These are phyloP conservation scores for Amaurobius ferox DNA, from an alignment of 2,888 invertebrate genomes.

Conservation along the genomic window DNA sequence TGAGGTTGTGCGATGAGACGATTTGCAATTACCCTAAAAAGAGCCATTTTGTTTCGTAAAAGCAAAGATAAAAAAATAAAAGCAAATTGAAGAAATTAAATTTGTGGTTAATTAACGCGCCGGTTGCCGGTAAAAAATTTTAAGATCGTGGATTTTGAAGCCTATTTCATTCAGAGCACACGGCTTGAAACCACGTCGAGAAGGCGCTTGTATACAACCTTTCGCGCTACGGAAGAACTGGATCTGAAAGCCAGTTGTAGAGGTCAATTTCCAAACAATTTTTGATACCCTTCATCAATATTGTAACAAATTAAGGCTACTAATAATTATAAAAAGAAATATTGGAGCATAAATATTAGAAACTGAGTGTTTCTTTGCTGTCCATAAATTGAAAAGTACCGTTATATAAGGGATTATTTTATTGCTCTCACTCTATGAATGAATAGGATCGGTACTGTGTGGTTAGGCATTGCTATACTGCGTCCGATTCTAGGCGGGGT, in stretches of 20 bases:
- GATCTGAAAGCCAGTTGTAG: not conserved
- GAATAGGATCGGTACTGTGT: constrained; percentile 35
- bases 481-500: constrained; percentile 15
- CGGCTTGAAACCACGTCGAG: constrained; percentile 39
- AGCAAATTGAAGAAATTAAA: not conserved
- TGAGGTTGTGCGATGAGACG: constrained; percentile 67
- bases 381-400: too few relatives aligned
- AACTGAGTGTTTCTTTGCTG: too few relatives aligned
- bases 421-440: constrained; percentile 37
- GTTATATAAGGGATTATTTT: constrained; percentile 52
- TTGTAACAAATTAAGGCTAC: too few relatives aligned
- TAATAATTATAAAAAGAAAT: too few relatives aligned
- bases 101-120: not conserved
- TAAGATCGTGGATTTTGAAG: not conserved
- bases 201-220: constrained; percentile 35
- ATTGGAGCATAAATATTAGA: too few relatives aligned
- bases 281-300: too few relatives aligned
- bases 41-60: constrained; percentile 65
- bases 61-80: not conserved
- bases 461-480: constrained; percentile 19
- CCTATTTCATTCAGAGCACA: constrained; percentile 56
- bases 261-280: constrained; percentile 25
- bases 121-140: not conserved
- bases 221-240: not conserved
- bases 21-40: constrained; percentile 70